Percentiles rank a stretch among this genome's conserved stretches.
These are phyloP conservation scores for Phania funesta DNA, from an alignment of 2,888 invertebrate genomes.

Conservation along the genomic window DNA sequence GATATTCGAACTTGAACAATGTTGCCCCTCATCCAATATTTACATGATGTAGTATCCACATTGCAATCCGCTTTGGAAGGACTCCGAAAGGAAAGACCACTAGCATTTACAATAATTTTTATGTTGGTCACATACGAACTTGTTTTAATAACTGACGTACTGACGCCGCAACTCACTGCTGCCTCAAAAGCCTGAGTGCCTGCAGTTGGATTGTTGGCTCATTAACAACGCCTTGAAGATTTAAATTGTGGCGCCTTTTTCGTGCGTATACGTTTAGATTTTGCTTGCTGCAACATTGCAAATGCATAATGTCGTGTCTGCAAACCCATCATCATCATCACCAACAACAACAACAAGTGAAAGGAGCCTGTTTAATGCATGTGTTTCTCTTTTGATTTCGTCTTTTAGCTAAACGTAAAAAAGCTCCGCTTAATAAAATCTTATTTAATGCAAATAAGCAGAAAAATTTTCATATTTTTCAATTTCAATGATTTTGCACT, in stretches of 20 bases:
- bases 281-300: conserved; percentile 1
- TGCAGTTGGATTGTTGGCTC: conserved; percentile 43
- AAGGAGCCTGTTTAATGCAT: conserved; percentile 53
- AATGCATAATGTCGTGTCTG: background rate
- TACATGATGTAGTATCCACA: too few relatives aligned
- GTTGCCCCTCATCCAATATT: too few relatives aligned
- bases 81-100: background rate
- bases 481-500: conserved; percentile 63
- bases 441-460: conserved; percentile 55
- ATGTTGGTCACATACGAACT: conserved; percentile 42
- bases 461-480: conserved; percentile 58
- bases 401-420: conserved; percentile 1
- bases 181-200: conserved; percentile 6
- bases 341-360: conserved; percentile 46
- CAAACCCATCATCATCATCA: background rate
- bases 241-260: conserved; percentile 64
- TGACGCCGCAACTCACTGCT: conserved; percentile 1
- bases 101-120: background rate
- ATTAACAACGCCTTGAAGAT: conserved; percentile 63
- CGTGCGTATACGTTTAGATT: conserved; percentile 31
- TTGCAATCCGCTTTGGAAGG: too few relatives aligned
- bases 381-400: conserved; percentile 4
- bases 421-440: conserved; percentile 23
- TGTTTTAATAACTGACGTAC: background rate
- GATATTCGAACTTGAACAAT: too few relatives aligned